Base-by-base conservation (phyloP, 2,888 invertebrate genomes). In the Drosophila ezoana region DNA sequence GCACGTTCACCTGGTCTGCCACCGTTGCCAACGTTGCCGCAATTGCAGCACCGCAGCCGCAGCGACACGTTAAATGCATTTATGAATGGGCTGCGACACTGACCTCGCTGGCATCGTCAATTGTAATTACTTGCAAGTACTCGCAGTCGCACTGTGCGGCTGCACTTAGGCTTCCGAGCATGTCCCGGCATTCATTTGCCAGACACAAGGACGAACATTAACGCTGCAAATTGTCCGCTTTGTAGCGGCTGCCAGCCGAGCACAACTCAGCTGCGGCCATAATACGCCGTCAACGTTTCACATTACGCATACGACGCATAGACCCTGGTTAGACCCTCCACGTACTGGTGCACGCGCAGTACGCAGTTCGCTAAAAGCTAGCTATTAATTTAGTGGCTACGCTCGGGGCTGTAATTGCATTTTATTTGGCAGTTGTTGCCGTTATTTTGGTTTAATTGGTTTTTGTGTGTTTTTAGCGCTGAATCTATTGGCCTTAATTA, bases 31-130 rank as follows among this genome's bases (percentile, higher is more conserved):
- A 28, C 28, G 28, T 28, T 54, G 64, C 48, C 48, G 28, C 35
- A 56, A 45, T 32, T 48, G 32, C 68, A 54, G 49, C 83, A 45
- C 18, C 40, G 23, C 68, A 54, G 49, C 83, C 59, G 60, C 87
- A 78, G 71, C 89, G 81, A 85, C 89, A 89, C 80, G 87, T 82
- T 88, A 83, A 84, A 89, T 89, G 89, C 84, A 88, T 84, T 84
- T 89, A 84, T 84, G 89, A 88, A 89, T 84, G 89, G 89, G 53
- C 60, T 68, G 60, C 60, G 64, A 58, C 67, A 32, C 56, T 62
- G 62, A 38, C 61, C 49, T 38, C 28, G 63, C 41, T 48, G 65
- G 44, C 54, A 54, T 81, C 89, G 86, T 87, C 89, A 89, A 89
- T 83, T 85, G 89, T 88, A 89, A 83, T 83, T 83, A 83, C 83